Base-by-base conservation (phyloP, 1,140 invertebrate species). In the Drosophila lacertosa region DNA sequence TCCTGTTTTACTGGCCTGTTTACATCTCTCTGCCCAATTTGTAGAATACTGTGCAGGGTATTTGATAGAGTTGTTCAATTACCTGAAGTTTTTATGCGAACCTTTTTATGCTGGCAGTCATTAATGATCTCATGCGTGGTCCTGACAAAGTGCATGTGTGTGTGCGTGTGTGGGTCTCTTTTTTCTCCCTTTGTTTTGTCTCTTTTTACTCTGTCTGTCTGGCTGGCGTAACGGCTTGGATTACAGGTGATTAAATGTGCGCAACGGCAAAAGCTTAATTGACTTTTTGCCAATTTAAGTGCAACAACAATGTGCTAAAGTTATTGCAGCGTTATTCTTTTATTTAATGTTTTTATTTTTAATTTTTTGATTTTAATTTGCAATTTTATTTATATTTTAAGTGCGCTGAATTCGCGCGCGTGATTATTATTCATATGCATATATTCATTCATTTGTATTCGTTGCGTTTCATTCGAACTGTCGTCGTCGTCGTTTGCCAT, bases 161-260 rank as follows among this genome's bases (percentile, higher is more conserved):
- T 22, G 20, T 44, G 22, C 16, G 10, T 32, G 15, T 26, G 7
- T 5, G 9, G n/a, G 0, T 16, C 7, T 22, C 16, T 13, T 16
- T 13, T 2, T 6, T 2, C 13, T 24, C 18, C 33, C 26, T 45
- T n/a, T 15, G 26, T n/a, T 45, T n/a, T 15, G 11, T 13, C 32
- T 9, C 1, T 5, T 2, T n/a, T 33, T 18, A 39, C 26, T 40
- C 1, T 35, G 3, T 47, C 3, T 42, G 22, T n/a, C 37, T 4
- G 45, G 13, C 35, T 33, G 48, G 20, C 74, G 66, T 48, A 45
- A 45, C 20, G 42, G 44, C 51, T 51, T 62, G 81, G 64, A 67
- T 84, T 80, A 84, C 73, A 77, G 76, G 76, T 84, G 76, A 76
- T 84, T 86, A 84, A 84, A 80, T 39, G 53, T 57, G 57, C 77